These are phyloP conservation scores for Pseudoatta argentina DNA, from an alignment of 1,140 invertebrate genomes.

Conservation along the genomic window DNA sequence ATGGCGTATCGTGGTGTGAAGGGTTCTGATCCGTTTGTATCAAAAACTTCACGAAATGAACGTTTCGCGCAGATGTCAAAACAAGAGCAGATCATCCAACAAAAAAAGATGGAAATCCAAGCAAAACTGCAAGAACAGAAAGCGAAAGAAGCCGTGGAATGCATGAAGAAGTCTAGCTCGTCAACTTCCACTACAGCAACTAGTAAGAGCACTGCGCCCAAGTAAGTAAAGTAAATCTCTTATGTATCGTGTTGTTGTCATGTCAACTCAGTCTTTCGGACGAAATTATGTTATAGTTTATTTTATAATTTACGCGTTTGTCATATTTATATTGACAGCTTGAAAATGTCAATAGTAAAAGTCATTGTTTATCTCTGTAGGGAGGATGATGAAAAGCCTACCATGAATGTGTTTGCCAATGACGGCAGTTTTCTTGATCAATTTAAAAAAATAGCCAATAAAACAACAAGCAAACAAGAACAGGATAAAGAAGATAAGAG, in stretches of 20 bases:
- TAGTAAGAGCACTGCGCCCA: slow-evolving; percentile 75
- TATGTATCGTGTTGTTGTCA: not conserved
- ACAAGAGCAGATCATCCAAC: slow-evolving; percentile 93
- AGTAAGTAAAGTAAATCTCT: slow-evolving; percentile 81
- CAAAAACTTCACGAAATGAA: slow-evolving; percentile 88
- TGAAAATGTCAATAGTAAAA: not conserved
- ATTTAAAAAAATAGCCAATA: slow-evolving; percentile 90
- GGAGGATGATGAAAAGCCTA: slow-evolving; percentile 82
- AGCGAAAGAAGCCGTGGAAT: slow-evolving; percentile 87
- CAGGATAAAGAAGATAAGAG: slow-evolving; percentile 76
- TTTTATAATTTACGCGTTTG: not conserved
- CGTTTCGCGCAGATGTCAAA: slow-evolving; percentile 92
- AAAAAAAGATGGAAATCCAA: slow-evolving; percentile 92
- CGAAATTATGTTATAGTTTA: not conserved
- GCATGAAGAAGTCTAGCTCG: slow-evolving; percentile 83
- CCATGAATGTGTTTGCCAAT: slow-evolving; percentile 91
- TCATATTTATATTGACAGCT: not conserved
- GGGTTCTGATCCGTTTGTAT: slow-evolving; percentile 86
- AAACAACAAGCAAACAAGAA: slow-evolving; percentile 66
- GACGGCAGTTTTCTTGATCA: slow-evolving; percentile 94
- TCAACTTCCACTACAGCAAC: slow-evolving; percentile 71
- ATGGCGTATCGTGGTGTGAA: slow-evolving; percentile 86
- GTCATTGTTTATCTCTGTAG: slow-evolving; percentile 64
- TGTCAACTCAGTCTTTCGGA: not conserved
- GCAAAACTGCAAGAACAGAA: slow-evolving; percentile 89